Percentiles rank a stretch among this genome's conserved stretches.
Evolutionary conservation across 2,797 vertebrate genomes (phyloP).

Genomic region (Holocentrus rufus): DNA sequence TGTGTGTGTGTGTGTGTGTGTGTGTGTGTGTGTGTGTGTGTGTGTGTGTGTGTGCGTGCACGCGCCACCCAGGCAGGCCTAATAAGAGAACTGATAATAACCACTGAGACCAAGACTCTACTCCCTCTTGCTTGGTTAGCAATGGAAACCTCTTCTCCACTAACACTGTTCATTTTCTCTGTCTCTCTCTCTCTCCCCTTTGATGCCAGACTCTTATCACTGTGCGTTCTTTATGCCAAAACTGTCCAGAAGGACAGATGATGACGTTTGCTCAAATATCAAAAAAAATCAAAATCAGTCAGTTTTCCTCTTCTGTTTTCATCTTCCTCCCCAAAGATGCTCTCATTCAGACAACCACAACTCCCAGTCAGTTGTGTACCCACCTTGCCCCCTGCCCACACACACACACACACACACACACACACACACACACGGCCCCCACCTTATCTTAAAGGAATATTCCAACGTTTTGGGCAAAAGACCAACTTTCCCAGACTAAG

Average conservation of each 20-base stretch:
- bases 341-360: background rate
- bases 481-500: too few species aligned
- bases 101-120: constrained; percentile 40
- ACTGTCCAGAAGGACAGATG: too few species aligned
- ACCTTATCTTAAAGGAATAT: too few species aligned
- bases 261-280: background rate
- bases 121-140: constrained; percentile 26
- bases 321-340: constrained; percentile 36
- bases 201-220: too few species aligned
- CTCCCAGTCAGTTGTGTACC: too few species aligned
- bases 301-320: background rate
- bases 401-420: too few species aligned
- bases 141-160: constrained; percentile 36
- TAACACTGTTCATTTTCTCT: too few species aligned
- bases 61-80: constrained; percentile 46
- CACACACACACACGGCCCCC: too few species aligned
- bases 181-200: constrained; percentile 2
- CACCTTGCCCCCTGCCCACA: too few species aligned
- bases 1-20: constrained; percentile 17
- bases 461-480: too few species aligned
- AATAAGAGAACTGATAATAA: constrained; percentile 51
- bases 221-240: too few species aligned
- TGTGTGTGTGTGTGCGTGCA: constrained; percentile 17
- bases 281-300: background rate
- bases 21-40: constrained; percentile 1